Evolutionary conservation across 2,113 vertebrate species (phyloP).

Genomic region (Clarias macrocephalus): DNA sequence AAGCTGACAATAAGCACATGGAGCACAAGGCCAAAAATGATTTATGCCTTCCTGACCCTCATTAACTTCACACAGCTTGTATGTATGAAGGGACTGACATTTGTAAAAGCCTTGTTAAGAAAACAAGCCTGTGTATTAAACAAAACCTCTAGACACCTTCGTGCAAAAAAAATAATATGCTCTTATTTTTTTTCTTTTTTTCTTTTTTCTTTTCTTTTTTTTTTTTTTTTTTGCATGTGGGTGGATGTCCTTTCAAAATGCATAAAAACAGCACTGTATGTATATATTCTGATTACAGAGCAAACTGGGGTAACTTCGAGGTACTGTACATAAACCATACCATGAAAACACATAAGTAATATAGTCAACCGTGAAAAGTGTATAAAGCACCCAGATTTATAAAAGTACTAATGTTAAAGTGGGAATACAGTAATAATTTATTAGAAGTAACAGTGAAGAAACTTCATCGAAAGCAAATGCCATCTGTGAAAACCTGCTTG

Average conservation of each 20-base stretch:
- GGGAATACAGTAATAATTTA: not conserved
- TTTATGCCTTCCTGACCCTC: conserved; percentile 19
- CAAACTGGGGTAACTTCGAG: not conserved
- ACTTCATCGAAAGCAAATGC: not conserved
- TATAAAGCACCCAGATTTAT: not conserved
- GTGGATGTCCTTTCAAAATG: conserved; percentile 2
- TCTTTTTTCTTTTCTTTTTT: not conserved
- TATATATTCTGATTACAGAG: not conserved
- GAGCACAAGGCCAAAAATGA: not conserved
- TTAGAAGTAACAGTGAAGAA: not conserved
- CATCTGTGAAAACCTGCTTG: not conserved
- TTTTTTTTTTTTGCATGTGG: not conserved
- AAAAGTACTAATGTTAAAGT: not conserved
- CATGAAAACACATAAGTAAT: not conserved
- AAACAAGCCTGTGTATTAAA: not conserved
- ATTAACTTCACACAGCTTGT: conserved; percentile 21
- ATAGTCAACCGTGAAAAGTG: not conserved
- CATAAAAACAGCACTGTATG: not conserved
- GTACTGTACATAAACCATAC: not conserved
- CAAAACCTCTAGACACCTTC: not conserved
- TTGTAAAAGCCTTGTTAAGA: conserved; percentile 18
- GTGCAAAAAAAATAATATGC: not conserved
- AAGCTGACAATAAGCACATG: not conserved
- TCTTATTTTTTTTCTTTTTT: not conserved
- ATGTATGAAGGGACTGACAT: not conserved